Evolutionary conservation across 23 tunicate genomes (phyloP).

Genomic region (Phallusia fumigata): DNA sequence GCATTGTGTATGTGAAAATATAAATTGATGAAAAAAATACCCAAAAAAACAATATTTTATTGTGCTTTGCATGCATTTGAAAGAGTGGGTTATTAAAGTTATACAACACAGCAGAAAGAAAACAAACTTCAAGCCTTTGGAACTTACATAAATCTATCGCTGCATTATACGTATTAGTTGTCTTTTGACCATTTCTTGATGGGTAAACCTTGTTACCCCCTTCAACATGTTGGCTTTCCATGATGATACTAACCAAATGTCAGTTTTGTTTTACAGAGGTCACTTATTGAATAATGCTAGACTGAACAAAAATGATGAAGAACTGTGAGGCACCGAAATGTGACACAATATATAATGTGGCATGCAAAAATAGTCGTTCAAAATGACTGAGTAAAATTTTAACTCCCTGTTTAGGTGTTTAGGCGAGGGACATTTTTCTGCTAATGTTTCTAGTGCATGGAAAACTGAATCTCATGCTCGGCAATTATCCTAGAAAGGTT

Average conservation of each 20-base stretch:
- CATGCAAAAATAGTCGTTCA: too few relatives aligned
- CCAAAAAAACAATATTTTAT: background rate
- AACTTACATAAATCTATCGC: background rate
- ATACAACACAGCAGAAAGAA: background rate
- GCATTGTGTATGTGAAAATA: background rate
- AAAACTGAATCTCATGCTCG: too few relatives aligned
- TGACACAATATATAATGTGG: background rate
- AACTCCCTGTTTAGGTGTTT: too few relatives aligned
- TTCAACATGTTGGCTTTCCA: constrained; percentile 1
- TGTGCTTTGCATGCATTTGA: background rate
- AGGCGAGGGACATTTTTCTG: too few relatives aligned
- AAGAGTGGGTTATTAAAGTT: background rate
- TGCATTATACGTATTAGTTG: background rate
- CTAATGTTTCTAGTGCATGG: too few relatives aligned
- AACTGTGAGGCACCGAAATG: background rate
- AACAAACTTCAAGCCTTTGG: background rate
- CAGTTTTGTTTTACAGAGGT: background rate
- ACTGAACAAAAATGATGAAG: background rate
- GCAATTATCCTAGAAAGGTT: too few relatives aligned
- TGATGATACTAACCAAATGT: background rate
- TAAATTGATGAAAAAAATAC: background rate
- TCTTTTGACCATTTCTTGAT: background rate
- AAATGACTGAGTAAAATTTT: too few relatives aligned
- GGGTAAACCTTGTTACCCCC: constrained; percentile 5
- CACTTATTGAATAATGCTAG: background rate